Conservation (phyloP, 2,888 invertebrate genomes). For the Euclidia mi region DNA sequence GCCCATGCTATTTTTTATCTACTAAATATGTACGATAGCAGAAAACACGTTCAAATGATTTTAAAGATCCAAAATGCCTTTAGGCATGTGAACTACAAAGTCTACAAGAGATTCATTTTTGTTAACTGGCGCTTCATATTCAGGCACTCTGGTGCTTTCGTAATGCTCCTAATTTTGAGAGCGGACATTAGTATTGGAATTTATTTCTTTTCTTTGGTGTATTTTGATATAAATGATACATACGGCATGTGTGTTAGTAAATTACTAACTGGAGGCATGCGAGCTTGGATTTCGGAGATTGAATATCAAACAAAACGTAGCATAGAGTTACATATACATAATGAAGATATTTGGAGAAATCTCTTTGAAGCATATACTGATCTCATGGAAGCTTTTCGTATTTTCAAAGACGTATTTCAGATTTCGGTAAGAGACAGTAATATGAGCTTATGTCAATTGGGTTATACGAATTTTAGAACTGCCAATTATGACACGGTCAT, state of each 20-base stretch:
- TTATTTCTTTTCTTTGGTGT: slow-evolving; percentile 15
- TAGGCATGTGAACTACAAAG: slow-evolving; percentile 12
- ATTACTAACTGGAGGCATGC: background rate
- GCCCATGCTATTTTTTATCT: slow-evolving; percentile 5
- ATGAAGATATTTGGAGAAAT: background rate
- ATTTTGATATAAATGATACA: slow-evolving; percentile 6
- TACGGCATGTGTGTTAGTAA: slow-evolving; percentile 5
- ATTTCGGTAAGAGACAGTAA: slow-evolving; percentile 12
- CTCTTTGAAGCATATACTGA: background rate
- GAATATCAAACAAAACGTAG: slow-evolving; percentile 1
- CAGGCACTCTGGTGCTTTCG: background rate
- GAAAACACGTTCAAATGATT: slow-evolving; percentile 16
- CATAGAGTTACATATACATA: background rate
- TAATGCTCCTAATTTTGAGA: background rate
- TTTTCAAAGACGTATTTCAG: slow-evolving; percentile 6
- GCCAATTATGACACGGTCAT: too few relatives aligned
- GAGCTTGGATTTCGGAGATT: slow-evolving; percentile 12
- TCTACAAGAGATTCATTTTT: background rate
- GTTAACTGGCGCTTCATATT: slow-evolving; percentile 4
- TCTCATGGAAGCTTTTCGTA: background rate
- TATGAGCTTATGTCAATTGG: too few relatives aligned
- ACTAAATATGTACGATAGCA: slow-evolving; percentile 1
- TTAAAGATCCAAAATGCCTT: slow-evolving; percentile 18
- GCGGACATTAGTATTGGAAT: background rate
- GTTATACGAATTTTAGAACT: too few relatives aligned